These are phyloP conservation scores for Tetramorium bicarinatum DNA, from an alignment of 2,888 invertebrate species.

Conservation along the genomic window DNA sequence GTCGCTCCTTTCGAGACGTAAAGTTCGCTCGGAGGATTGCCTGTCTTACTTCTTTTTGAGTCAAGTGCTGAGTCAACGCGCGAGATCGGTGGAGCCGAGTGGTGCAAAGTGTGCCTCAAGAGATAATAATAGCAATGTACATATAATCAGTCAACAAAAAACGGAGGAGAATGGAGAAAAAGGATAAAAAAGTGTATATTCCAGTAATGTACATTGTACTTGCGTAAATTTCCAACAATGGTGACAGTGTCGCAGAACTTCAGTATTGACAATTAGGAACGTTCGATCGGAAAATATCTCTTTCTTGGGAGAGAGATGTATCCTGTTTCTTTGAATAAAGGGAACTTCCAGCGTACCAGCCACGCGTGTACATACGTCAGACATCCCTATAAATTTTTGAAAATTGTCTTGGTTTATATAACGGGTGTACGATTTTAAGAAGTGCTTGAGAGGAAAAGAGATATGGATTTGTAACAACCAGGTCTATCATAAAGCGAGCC, in stretches of 20 bases:
- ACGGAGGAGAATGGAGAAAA: not conserved
- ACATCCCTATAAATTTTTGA: constrained; percentile 56
- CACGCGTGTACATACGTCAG: constrained; percentile 63
- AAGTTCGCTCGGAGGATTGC: constrained; percentile 57
- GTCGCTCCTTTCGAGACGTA: constrained; percentile 39
- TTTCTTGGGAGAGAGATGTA: not conserved
- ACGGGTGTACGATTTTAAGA: constrained; percentile 42
- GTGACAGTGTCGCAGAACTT: constrained; percentile 63
- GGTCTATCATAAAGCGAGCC: constrained; percentile 55
- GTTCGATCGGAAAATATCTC: constrained; percentile 45
- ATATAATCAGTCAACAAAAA: constrained; percentile 70
- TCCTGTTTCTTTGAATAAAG: constrained; percentile 45
- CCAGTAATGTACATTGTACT: constrained; percentile 65
- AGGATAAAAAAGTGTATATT: constrained; percentile 65
- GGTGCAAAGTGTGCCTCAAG: constrained; percentile 77
- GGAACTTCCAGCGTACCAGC: constrained; percentile 64
- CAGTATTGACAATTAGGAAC: constrained; percentile 69
- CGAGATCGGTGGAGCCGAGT: constrained; percentile 68
- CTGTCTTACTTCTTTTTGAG: constrained; percentile 58
- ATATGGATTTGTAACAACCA: constrained; percentile 53
- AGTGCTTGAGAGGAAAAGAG: constrained; percentile 51
- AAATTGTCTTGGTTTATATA: constrained; percentile 44
- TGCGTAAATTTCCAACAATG: constrained; percentile 60
- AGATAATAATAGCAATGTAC: constrained; percentile 76
- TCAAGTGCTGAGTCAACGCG: constrained; percentile 61